A percentile compares a stretch with the other conserved stretches of the same genome.
phyloP scores from a whole-genome alignment of 2,888 invertebrate genomes.

The Drosophila birchii region DNA sequence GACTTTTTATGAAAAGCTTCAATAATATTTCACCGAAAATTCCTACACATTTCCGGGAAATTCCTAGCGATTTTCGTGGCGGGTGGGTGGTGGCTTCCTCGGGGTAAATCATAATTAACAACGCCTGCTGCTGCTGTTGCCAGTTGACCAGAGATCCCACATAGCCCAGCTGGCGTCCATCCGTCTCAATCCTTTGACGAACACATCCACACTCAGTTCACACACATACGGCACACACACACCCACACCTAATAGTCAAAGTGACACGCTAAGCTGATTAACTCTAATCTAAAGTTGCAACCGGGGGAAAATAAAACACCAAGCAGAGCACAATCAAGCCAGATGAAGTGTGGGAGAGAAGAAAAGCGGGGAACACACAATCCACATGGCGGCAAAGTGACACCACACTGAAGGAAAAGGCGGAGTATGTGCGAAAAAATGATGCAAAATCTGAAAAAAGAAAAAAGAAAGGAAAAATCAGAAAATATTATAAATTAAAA shows the following conservation, averaged over 20 bases:
- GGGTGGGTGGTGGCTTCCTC: not conserved
- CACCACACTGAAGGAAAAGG: not conserved
- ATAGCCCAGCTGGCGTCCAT: constrained; percentile 1
- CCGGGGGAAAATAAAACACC: constrained; percentile 28
- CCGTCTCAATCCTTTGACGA: constrained; percentile 31
- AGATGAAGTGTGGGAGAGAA: not conserved
- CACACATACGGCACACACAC: constrained; percentile 8
- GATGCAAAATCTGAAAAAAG: not conserved
- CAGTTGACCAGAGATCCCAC: not conserved
- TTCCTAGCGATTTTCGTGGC: not conserved
- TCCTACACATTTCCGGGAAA: not conserved
- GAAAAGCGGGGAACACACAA: constrained; percentile 35
- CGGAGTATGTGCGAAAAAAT: too few relatives aligned
- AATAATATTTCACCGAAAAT: not conserved
- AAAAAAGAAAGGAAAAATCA: not conserved
- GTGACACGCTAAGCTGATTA: constrained; percentile 78
- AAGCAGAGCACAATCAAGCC: constrained; percentile 31
- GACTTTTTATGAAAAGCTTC: not conserved
- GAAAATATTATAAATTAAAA: not conserved
- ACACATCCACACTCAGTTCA: constrained; percentile 14
- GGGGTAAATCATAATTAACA: constrained; percentile 6
- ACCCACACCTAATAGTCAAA: constrained; percentile 68
- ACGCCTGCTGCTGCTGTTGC: not conserved
- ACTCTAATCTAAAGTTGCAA: constrained; percentile 73
- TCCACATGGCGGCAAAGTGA: constrained; percentile 38